phyloP scores from a whole-genome alignment of 2,888 invertebrate species.

The Marasmarcha lunaedactyla region DNA sequence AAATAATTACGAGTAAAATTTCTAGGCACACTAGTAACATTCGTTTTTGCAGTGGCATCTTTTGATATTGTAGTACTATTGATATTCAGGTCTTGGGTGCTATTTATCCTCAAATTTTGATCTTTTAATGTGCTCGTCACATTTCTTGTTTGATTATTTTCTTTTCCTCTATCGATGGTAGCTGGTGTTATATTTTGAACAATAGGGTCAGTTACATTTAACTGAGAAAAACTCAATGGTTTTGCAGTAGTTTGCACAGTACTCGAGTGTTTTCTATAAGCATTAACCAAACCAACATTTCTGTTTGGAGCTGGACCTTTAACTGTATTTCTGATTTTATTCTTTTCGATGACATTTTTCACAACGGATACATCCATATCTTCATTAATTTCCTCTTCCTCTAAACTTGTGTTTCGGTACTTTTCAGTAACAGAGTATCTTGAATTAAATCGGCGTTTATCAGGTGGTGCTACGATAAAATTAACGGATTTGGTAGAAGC shows the following conservation, averaged over 20 bases:
- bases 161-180: conserved; percentile 28
- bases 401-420: conserved; percentile 56
- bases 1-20: conserved; percentile 49
- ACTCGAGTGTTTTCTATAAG: conserved; percentile 51
- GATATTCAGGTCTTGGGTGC: background rate
- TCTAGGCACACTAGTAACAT: conserved; percentile 28
- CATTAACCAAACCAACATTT: conserved; percentile 53
- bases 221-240: conserved; percentile 31
- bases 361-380: conserved; percentile 74
- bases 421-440: conserved; percentile 60
- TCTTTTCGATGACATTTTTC: conserved; percentile 63
- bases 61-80: background rate
- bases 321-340: conserved; percentile 60
- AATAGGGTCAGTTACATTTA: conserved; percentile 41
- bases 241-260: conserved; percentile 38
- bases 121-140: conserved; percentile 25
- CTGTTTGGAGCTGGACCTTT: conserved; percentile 63
- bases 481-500: conserved; percentile 63
- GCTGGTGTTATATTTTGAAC: conserved; percentile 30
- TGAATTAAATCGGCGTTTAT: conserved; percentile 55
- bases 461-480: conserved; percentile 45
- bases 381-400: conserved; percentile 68
- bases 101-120: conserved; percentile 5
- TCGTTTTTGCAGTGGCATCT: conserved; percentile 20
- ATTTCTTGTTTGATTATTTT: conserved; percentile 22